These are phyloP conservation scores for Sogatella furcifera DNA, from an alignment of 1,140 invertebrate genomes.

Conservation along the genomic window DNA sequence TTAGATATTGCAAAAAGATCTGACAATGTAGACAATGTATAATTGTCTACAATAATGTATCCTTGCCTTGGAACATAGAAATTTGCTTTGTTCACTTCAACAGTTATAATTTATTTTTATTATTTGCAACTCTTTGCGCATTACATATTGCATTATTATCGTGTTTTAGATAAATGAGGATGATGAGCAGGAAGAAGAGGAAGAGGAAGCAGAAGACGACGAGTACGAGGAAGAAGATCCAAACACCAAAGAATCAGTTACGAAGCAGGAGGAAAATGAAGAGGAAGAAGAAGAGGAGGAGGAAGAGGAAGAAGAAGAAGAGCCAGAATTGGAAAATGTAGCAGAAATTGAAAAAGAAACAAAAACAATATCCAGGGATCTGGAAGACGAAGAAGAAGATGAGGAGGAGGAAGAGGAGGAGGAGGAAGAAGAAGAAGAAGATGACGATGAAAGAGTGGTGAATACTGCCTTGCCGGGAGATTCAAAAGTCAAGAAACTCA, in stretches of 20 bases:
- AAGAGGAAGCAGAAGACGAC: slow-evolving; percentile 3
- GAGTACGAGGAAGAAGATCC: slow-evolving; percentile 1
- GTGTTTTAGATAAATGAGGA: background rate
- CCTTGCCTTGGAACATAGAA: too few species aligned
- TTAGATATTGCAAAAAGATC: too few species aligned
- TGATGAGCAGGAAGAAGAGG: slow-evolving; percentile 14
- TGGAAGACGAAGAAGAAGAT: slow-evolving; percentile 2
- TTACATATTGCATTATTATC: background rate
- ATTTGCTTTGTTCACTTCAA: too few species aligned
- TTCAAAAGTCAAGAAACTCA: background rate
- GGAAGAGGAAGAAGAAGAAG: slow-evolving; percentile 5
- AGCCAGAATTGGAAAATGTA: background rate
- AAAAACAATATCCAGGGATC: background rate
- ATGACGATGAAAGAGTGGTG: slow-evolving; percentile 7
- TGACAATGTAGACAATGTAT: too few species aligned
- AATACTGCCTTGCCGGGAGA: background rate
- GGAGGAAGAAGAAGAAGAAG: slow-evolving; percentile 10
- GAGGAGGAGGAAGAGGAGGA: background rate
- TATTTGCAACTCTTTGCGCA: too few species aligned
- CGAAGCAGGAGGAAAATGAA: background rate
- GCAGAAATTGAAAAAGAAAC: background rate
- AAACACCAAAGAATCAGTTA: background rate
- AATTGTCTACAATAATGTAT: too few species aligned
- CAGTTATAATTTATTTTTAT: too few species aligned
- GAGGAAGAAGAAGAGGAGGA: slow-evolving; percentile 8